Evolutionary conservation across 2,113 vertebrate species (phyloP), one percentile per base, ranked within the genome.

Genomic region (Scophthalmus maximus): DNA sequence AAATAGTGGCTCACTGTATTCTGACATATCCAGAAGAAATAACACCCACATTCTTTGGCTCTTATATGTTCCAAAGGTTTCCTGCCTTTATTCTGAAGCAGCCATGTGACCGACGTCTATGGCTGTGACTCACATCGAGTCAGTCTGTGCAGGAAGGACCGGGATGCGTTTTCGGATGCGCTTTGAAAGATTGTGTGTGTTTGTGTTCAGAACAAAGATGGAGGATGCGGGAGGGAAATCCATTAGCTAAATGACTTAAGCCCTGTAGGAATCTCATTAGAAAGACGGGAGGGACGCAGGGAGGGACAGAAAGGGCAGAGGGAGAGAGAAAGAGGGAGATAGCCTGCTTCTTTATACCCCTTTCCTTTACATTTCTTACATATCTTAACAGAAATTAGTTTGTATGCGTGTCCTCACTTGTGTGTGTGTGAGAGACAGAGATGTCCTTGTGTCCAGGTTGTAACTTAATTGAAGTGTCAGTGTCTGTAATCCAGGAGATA

Each of bases 211-310:
- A 63, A 30, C 36, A 46, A 62, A 55, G 76, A 73, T 58, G 38
- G 73, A 71, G 69, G 27, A 53, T 63, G 52, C 0, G 7, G 49
- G 1, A 20, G 63, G 29, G 49, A 30, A 76, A 70, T 84, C 71
- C 89, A 91, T 89, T 89, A 88, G 56, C 68, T 79, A 76, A 88
- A 87, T 73, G 58, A 86, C 71, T 82, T 55, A 29, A 79, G 71
- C 76, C 71, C 64, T 60, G 57, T 71, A 78, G 78, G 84, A 85
- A 83, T 86, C 59, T 89, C 77, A 82, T 89, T 89, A 85, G 40
- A 76, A 73, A 66, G 66, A 76, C 2, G 5, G 9, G 61, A 75
- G 34, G 50, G 27, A 49, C 20, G 23, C 50, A 71, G 32, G 14
- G 64, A 75, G 17, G 17, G 50, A 60, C 7, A 22, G 25, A 42